Evolutionary conservation across 2,888 invertebrate genomes (phyloP).

Genomic region (Coelogynopora nodosa): DNA sequence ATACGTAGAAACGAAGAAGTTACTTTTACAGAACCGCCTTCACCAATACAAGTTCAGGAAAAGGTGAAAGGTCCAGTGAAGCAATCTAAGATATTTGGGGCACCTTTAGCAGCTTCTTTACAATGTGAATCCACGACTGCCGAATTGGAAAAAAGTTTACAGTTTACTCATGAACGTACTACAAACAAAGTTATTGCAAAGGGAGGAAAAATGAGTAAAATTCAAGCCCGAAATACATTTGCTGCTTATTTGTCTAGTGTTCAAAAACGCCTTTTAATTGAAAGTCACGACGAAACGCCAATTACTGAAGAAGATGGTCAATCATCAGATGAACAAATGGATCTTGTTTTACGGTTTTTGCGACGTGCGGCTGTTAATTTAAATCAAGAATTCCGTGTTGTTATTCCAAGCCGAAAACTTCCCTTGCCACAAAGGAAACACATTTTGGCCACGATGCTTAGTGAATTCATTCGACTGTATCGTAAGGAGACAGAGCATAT

Average conservation of each 20-base stretch:
- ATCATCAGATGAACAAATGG: constrained; percentile 59
- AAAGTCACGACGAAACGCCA: constrained; percentile 45
- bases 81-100: background rate
- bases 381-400: constrained; percentile 58
- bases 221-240: constrained; percentile 61
- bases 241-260: constrained; percentile 60
- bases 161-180: background rate
- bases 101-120: too few species aligned
- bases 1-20: too few species aligned
- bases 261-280: constrained; percentile 56
- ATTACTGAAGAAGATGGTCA: constrained; percentile 4
- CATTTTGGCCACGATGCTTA: constrained; percentile 60
- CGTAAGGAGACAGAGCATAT: constrained; percentile 54
- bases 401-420: constrained; percentile 59
- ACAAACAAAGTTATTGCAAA: background rate
- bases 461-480: constrained; percentile 61
- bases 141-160: background rate
- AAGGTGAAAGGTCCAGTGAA: background rate
- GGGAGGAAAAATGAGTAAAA: constrained; percentile 52
- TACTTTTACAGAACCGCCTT: background rate
- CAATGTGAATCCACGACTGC: background rate
- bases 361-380: constrained; percentile 61
- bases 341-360: constrained; percentile 60
- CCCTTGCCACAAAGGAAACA: constrained; percentile 56
- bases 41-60: too few species aligned